Base-by-base conservation (phyloP, 2,797 vertebrate genomes). In the Rhinella marina region DNA sequence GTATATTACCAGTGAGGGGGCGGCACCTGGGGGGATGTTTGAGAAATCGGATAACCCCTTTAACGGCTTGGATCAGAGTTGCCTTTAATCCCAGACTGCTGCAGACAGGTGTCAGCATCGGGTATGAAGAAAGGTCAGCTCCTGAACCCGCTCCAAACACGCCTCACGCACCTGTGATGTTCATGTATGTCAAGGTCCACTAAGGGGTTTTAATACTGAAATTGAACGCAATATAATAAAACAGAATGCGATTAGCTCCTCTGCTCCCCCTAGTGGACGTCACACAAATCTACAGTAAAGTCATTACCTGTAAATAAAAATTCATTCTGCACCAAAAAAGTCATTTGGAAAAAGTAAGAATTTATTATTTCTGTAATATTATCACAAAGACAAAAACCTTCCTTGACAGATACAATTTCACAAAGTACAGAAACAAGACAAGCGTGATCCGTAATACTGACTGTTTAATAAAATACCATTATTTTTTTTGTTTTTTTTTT, bases 391-490 rank as follows among this genome's bases (percentile, higher is more conserved):
- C 54, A 59, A 21, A 59, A 80, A 59, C 77, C 54, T 59, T 79
- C 52, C 52, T 79, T 57, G 52, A 57, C 52, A 57, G 77, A 79
- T 57, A 79, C 25, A 54, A 52, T 25, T 56, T 12, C 13, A 76
- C 73, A 79, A 27, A 59, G 59, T 79, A 59, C 56, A 80, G 27
- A 59, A 80, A 59, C 56, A 41, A 80, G 54, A 80, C 16, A 80
- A 80, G 19, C 52, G 78, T 29, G 17, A 80, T 61, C 78, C 78
- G 29, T 59, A 80, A 59, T 80, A 79, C 29, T 61, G 56, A 59
- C 56, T 59, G 78, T 80, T 80, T 80, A 80, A 80, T 59, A 80
- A 80, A 80, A 80, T 59, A 80, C 12, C n/a, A n/a, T n/a, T n/a
- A 2, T 41, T 2, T 41, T 41, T 41, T 41, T 41, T 41, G 5